These are phyloP conservation scores for Tipula lateralis DNA, from an alignment of 2,888 invertebrate species.

Conservation along the genomic window DNA sequence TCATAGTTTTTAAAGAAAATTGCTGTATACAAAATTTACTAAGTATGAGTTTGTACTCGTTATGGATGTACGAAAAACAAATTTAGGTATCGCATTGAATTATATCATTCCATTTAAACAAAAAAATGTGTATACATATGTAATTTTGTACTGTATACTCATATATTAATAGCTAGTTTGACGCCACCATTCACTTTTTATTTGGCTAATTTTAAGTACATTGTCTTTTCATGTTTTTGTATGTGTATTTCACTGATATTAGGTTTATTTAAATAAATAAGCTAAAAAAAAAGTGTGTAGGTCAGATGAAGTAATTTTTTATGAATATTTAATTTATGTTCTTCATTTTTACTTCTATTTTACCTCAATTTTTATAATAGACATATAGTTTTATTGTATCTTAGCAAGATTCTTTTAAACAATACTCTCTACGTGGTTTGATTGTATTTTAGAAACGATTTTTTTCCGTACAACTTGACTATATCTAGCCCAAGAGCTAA, in stretches of 20 bases:
- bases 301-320: constrained; percentile 13
- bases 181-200: constrained; percentile 5
- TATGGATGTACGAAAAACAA: background rate
- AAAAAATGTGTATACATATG: background rate
- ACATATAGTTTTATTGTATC: background rate
- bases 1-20: background rate
- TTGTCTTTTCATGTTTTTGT: background rate
- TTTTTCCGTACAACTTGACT: background rate
- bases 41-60: background rate
- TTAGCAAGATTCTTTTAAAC: background rate
- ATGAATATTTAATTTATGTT: constrained; percentile 24
- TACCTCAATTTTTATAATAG: background rate
- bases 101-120: background rate
- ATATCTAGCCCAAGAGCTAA: background rate
- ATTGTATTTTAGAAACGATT: background rate
- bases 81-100: background rate
- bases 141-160: background rate
- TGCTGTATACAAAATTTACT: background rate
- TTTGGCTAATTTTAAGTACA: constrained; percentile 1
- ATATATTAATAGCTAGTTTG: constrained; percentile 14
- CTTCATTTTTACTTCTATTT: constrained; percentile 15
- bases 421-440: background rate
- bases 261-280: background rate
- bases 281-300: background rate
- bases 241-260: background rate